Evolutionary conservation across 2,797 vertebrate genomes (phyloP), one percentile per base, ranked within the genome.

Genomic region (Manis javanica): DNA sequence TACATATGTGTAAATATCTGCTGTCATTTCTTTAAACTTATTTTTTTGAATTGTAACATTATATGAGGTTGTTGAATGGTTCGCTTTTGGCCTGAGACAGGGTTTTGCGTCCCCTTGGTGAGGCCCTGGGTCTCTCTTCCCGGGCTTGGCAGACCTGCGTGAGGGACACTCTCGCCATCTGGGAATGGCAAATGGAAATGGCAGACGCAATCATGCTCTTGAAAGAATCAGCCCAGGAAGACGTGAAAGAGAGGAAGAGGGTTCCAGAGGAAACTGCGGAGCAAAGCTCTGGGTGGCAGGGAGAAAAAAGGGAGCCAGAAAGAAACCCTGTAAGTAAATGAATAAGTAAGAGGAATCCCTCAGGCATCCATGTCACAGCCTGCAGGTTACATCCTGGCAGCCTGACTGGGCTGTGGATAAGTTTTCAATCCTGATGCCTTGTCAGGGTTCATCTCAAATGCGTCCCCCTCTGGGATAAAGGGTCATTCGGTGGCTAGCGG

Each of bases 101-200:
- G 12, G 46, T 5, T 68, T 5, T 0, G 0, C 0, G 0, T 53
- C 42, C 3, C 57, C 21, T 31, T 3, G 49, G 34, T 1, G 26
- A 90, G 49, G 46, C 3, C 9, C 71, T 31, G 26, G 63, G 19
- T 64, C 49, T 68, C 42, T 51, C 55, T 64, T 5, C 31, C 39
- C 14, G 51, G 3, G 24, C 49, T 24, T n/a, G 13, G 24, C 34
- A 66, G 75, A 51, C 75, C n/a, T 51, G 49, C 84, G 23, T 0
- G 16, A 18, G 12, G 29, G 29, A 26, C 21, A 5, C 29, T 24
- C 37, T 19, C 1, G 0, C 61, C 69, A 6, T 53, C 57, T 61
- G 55, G 55, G n/a, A 64, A 37, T 16, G 24, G 24, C 0, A 0
- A 34, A 57, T 19, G 69, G 11, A 3, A 72, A 31, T 12, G 23